Conservation (phyloP, 2,888 invertebrate genomes). For the Diaperis boleti region DNA sequence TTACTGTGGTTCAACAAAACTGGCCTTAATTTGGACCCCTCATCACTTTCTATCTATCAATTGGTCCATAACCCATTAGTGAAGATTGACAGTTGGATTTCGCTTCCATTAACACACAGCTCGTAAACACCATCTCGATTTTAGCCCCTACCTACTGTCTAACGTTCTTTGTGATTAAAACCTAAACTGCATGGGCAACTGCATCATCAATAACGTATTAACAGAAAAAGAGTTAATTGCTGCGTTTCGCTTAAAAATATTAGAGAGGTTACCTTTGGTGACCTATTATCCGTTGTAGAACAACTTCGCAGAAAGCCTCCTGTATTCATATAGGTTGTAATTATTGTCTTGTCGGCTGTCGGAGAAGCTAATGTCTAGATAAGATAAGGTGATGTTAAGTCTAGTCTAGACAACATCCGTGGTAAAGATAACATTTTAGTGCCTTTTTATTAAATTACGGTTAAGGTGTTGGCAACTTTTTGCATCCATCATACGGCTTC, state of each 20-base stretch:
- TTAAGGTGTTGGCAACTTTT: neutral
- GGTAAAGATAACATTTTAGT: constrained; percentile 15
- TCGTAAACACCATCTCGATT: neutral
- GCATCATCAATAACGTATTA: too few relatives aligned
- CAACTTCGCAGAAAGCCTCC: neutral
- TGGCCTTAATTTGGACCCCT: constrained; percentile 31
- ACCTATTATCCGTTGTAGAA: too few relatives aligned
- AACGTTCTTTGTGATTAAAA: neutral
- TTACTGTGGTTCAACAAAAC: constrained; percentile 15
- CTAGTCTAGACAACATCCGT: constrained; percentile 32
- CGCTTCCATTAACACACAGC: constrained; percentile 42
- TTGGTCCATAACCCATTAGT: constrained; percentile 46
- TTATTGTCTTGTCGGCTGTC: neutral
- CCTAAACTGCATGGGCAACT: too few relatives aligned
- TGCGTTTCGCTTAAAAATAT: too few relatives aligned
- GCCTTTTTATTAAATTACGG: too few relatives aligned
- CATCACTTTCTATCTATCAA: constrained; percentile 42
- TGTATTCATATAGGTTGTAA: neutral
- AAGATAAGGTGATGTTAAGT: constrained; percentile 19
- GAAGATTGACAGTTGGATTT: constrained; percentile 40
- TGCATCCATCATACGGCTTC: too few relatives aligned
- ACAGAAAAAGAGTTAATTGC: too few relatives aligned
- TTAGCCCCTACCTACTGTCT: neutral
- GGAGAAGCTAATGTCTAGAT: constrained; percentile 13
- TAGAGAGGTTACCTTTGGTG: too few relatives aligned